Evolutionary conservation across 2,888 invertebrate genomes (phyloP).

Genomic region (Tetramorium bicarinatum): DNA sequence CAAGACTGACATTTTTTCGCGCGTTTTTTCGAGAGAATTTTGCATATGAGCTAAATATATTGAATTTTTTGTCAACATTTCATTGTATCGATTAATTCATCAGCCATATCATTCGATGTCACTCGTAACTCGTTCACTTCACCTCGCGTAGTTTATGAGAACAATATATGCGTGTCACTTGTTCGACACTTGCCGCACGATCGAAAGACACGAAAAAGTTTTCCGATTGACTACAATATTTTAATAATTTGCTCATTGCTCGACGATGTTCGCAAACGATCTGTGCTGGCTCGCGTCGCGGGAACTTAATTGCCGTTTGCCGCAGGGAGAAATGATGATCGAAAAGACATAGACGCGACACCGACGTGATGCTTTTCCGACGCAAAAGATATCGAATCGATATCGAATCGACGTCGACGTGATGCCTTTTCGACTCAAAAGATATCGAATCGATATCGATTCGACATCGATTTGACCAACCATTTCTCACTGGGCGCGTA

Average conservation of each 20-base stretch:
- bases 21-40: not conserved
- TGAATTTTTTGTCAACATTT: not conserved
- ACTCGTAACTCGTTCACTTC: constrained; percentile 10
- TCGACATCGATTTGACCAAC: too few species aligned
- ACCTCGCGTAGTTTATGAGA: not conserved
- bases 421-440: too few species aligned
- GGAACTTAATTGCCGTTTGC: not conserved
- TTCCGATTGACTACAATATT: not conserved
- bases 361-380: too few species aligned
- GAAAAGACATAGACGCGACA: too few species aligned
- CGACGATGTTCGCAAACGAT: not conserved
- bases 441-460: too few species aligned
- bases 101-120: not conserved
- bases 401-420: too few species aligned
- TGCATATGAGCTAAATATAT: not conserved
- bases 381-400: too few species aligned
- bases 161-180: not conserved
- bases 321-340: too few species aligned
- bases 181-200: not conserved
- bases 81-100: not conserved
- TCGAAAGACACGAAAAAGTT: not conserved
- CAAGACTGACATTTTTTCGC: not conserved
- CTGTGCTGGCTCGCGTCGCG: too few species aligned
- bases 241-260: not conserved
- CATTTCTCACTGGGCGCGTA: too few species aligned